phyloP scores from a whole-genome alignment of 2,888 invertebrate genomes.

The Peribatodes rhomboidaria region DNA sequence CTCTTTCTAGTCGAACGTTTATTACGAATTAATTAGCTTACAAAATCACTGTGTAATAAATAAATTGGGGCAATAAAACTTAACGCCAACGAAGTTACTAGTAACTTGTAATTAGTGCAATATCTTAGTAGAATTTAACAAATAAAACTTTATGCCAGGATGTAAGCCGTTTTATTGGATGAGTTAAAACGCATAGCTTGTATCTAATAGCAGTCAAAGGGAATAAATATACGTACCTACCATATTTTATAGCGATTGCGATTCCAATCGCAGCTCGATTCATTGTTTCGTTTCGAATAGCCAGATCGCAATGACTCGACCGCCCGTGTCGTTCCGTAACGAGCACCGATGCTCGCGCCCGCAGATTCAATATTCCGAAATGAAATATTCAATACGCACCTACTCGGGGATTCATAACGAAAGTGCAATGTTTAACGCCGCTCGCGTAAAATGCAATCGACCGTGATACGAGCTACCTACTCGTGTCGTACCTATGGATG shows the following conservation, averaged over 20 bases:
- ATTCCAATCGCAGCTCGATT: slow-evolving; percentile 56
- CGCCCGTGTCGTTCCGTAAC: slow-evolving; percentile 45
- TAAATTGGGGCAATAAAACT: slow-evolving; percentile 36
- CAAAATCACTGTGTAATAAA: slow-evolving; percentile 25
- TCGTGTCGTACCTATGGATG: slow-evolving; percentile 10
- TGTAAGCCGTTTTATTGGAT: slow-evolving; percentile 36
- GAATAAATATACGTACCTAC: slow-evolving; percentile 23
- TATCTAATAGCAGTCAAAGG: slow-evolving; percentile 36
- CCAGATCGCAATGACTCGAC: slow-evolving; percentile 43
- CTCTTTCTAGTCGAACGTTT: slow-evolving; percentile 7
- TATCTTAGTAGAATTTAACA: slow-evolving; percentile 34
- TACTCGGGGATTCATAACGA: slow-evolving; percentile 60
- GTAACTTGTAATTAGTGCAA: slow-evolving; percentile 40
- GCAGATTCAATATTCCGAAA: slow-evolving; percentile 70
- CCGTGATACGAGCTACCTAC: slow-evolving; percentile 16
- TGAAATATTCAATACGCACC: slow-evolving; percentile 73
- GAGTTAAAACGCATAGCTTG: slow-evolving; percentile 33
- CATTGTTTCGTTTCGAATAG: slow-evolving; percentile 54
- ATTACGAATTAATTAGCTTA: slow-evolving; percentile 10
- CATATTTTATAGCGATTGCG: slow-evolving; percentile 42
- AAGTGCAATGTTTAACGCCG: slow-evolving; percentile 60
- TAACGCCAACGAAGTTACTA: slow-evolving; percentile 36
- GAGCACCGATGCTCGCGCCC: slow-evolving; percentile 47
- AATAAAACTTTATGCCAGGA: slow-evolving; percentile 39
- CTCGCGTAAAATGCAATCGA: slow-evolving; percentile 50